These are phyloP conservation scores for Argyresthia goedartella DNA, from an alignment of 2,888 invertebrate species.

Conservation along the genomic window DNA sequence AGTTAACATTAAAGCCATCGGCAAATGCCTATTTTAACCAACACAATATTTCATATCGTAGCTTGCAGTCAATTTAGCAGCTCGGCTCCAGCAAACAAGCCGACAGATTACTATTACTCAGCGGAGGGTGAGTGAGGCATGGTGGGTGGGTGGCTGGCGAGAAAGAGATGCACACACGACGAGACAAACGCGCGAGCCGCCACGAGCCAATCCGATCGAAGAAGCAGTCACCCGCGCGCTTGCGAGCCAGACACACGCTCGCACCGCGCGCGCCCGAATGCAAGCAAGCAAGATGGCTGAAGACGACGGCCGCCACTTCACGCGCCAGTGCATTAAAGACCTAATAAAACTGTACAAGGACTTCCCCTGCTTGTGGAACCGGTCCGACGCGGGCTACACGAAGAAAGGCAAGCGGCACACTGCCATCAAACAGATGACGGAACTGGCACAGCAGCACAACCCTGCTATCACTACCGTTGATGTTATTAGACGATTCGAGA, in stretches of 20 bases:
- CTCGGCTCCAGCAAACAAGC: too few relatives aligned
- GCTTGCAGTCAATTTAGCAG: too few relatives aligned
- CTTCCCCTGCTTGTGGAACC: constrained; percentile 3
- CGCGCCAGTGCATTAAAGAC: not conserved
- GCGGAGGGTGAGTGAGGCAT: too few relatives aligned
- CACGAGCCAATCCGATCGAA: not conserved
- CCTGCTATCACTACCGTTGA: constrained; percentile 48
- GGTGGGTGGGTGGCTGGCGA: too few relatives aligned
- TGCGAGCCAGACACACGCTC: constrained; percentile 8
- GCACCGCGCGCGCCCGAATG: not conserved
- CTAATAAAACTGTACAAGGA: constrained; percentile 1
- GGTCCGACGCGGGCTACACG: not conserved
- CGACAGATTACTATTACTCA: too few relatives aligned
- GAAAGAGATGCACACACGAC: not conserved
- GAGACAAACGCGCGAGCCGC: not conserved
- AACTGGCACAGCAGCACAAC: constrained; percentile 43
- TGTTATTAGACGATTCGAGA: constrained; percentile 53
- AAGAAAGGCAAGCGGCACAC: constrained; percentile 17
- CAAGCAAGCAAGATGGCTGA: constrained; percentile 1
- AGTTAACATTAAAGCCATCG: too few relatives aligned
- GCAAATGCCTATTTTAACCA: too few relatives aligned
- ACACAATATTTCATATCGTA: too few relatives aligned
- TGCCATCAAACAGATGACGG: constrained; percentile 41
- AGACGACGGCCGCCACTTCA: not conserved
- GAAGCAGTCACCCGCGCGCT: constrained; percentile 45